These are phyloP conservation scores for Tenebrio molitor DNA, from an alignment of 1,140 invertebrate genomes.

Conservation along the genomic window DNA sequence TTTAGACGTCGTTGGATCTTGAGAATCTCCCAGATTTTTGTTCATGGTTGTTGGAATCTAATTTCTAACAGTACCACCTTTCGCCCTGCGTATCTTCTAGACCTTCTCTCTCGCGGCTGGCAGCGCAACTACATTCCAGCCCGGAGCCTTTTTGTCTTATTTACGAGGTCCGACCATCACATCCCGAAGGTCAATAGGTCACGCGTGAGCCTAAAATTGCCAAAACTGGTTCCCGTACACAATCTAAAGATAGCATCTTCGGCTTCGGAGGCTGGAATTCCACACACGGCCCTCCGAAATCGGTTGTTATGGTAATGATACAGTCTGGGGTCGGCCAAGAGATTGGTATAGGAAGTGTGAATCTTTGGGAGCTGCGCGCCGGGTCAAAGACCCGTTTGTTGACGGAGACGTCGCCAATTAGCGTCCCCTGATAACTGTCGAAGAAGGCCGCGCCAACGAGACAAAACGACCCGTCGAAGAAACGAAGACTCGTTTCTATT, in stretches of 20 bases:
- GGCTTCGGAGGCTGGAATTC: not conserved
- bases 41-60: too few relatives aligned
- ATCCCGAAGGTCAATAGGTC: conserved; percentile 7
- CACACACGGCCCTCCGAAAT: not conserved
- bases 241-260: not conserved
- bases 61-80: too few relatives aligned
- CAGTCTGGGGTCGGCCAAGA: too few relatives aligned
- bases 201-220: conserved; percentile 4
- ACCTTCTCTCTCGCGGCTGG: not conserved
- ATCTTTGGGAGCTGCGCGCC: not conserved
- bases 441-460: not conserved
- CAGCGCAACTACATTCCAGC: not conserved
- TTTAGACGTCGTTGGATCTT: too few relatives aligned
- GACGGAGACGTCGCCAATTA: not conserved
- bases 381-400: conserved; percentile 3
- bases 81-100: not conserved
- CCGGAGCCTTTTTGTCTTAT: conserved; percentile 7
- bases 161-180: not conserved
- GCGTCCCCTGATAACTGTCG: too few relatives aligned
- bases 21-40: too few relatives aligned
- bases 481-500: conserved; percentile 39
- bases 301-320: not conserved
- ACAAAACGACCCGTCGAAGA: not conserved
- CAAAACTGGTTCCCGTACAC: conserved; percentile 3
- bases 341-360: not conserved